Conservation (phyloP, 2,113 vertebrate genomes). For the Alethe castanea region DNA sequence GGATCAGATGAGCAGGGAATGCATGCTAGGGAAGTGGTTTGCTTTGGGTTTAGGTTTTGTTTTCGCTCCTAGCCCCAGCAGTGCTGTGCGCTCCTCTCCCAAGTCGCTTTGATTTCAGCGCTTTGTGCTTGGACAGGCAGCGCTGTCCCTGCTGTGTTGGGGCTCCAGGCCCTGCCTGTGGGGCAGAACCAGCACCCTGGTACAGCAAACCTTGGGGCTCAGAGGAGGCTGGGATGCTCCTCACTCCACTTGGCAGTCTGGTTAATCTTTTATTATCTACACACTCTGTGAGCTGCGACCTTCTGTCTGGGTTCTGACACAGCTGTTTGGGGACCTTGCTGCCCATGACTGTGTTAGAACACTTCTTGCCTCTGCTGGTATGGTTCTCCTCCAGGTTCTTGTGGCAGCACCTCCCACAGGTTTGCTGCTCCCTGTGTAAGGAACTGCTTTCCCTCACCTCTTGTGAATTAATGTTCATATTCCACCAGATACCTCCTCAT, state of each 20-base stretch:
- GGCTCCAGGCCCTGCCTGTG: neutral
- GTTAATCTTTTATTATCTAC: neutral
- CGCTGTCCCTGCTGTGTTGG: neutral
- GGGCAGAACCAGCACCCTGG: neutral
- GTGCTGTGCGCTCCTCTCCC: neutral
- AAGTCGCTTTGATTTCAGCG: neutral
- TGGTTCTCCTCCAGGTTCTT: neutral
- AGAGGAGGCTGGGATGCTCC: neutral
- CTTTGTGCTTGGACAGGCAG: neutral
- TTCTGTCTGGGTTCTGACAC: neutral
- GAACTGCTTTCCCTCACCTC: neutral
- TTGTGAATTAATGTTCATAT: neutral
- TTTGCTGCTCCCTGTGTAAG: neutral
- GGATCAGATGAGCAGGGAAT: neutral
- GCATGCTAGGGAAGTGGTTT: neutral
- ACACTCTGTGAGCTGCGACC: accelerated
- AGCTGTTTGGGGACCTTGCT: neutral
- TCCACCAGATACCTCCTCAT: neutral
- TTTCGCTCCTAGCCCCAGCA: neutral
- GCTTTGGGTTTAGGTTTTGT: neutral
- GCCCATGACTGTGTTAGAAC: neutral
- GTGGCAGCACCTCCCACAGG: neutral
- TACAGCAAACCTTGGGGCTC: neutral
- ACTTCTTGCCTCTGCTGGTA: neutral
- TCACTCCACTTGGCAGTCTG: neutral